Evolutionary conservation across 2,797 vertebrate genomes (phyloP).

Genomic region (Ciconia nigra): DNA sequence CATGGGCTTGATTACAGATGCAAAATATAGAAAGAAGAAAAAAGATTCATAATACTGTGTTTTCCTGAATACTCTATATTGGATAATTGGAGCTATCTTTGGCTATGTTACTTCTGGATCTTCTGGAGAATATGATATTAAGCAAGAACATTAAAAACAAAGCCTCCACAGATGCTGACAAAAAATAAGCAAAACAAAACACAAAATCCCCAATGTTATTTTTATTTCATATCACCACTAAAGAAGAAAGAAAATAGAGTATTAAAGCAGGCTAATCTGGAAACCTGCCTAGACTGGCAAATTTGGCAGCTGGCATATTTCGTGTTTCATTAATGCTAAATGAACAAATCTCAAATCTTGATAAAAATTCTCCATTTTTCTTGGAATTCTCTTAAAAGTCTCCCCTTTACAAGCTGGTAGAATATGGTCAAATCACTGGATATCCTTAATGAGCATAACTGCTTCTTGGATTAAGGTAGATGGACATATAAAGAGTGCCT

Average conservation of each 20-base stretch:
- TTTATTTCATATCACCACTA: neutral
- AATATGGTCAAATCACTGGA: neutral
- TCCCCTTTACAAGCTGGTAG: neutral
- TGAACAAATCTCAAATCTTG: neutral
- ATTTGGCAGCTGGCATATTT: neutral
- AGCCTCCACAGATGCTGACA: neutral
- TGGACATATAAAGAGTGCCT: neutral
- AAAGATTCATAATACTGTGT: neutral
- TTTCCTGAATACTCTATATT: neutral
- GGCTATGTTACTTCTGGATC: conserved; percentile 5
- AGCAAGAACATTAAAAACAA: neutral
- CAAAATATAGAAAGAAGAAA: neutral
- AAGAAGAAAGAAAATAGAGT: neutral
- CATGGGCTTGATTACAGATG: neutral
- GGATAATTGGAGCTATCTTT: conserved; percentile 21
- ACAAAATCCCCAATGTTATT: neutral
- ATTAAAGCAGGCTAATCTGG: neutral
- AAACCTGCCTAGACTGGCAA: neutral
- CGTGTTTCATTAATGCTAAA: neutral
- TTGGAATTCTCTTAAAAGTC: neutral
- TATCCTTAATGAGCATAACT: neutral
- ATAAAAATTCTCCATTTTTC: neutral
- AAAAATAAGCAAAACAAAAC: neutral
- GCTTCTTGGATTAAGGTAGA: neutral
- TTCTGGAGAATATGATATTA: neutral